Evolutionary conservation across 2,797 vertebrate species (phyloP).

Genomic region (Coreius guichenoti): DNA sequence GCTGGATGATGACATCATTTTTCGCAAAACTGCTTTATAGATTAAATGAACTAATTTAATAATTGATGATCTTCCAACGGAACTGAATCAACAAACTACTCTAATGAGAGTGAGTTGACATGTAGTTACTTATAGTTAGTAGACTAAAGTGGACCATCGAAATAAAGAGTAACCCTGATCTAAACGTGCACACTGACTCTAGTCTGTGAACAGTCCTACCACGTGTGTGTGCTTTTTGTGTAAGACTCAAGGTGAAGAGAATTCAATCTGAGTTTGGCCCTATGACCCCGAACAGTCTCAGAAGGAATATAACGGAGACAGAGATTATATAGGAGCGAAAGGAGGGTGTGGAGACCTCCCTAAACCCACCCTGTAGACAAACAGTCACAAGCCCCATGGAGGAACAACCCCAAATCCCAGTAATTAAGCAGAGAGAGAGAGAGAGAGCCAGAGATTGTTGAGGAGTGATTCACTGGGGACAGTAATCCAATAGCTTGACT

Average conservation of each 20-base stretch:
- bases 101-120: not conserved
- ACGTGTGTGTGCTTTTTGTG: not conserved
- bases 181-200: not conserved
- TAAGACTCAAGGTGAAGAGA: slow-evolving; percentile 4
- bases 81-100: no score
- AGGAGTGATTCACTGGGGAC: slow-evolving; percentile 60
- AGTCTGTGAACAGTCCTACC: not conserved
- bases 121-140: not conserved
- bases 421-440: slow-evolving; percentile 77
- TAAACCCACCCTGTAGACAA: slow-evolving; percentile 54
- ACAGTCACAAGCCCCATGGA: slow-evolving; percentile 54
- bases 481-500: slow-evolving; percentile 46
- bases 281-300: not conserved
- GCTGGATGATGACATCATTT: no score
- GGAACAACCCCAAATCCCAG: slow-evolving; percentile 70
- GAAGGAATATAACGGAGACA: slow-evolving; percentile 2
- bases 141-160: not conserved
- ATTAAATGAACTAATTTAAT: no score
- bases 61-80: no score
- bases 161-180: not conserved
- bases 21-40: no score
- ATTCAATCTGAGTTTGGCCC: slow-evolving; percentile 11
- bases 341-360: slow-evolving; percentile 31
- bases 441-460: slow-evolving; percentile 65
- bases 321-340: not conserved